Evolutionary conservation across 2,888 invertebrate genomes (phyloP), one percentile per base, ranked within the genome.

Genomic region (Ochlodes sylvanus): DNA sequence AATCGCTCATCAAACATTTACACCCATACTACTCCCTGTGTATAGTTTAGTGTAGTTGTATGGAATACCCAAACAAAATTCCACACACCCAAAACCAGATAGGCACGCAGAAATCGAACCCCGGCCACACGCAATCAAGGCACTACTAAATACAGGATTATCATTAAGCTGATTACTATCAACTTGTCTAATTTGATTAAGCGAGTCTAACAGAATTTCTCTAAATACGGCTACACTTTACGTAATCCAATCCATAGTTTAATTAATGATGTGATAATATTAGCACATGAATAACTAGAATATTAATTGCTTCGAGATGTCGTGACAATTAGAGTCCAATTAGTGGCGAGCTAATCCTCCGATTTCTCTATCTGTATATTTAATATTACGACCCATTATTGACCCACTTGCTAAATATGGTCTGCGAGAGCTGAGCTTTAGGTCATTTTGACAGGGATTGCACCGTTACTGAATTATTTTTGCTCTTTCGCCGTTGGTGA

Each of bases 231-330:
- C 38, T 12, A 50, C 10, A 50, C 50, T 50, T 50, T 12, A 50
- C 19, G 12, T 50, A 50, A 50, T 50, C 50, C 19, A 50, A 50
- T 50, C 17, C 50, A 50, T 19, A 50, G 50, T 50, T 38, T 12
- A 50, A 50, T 50, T 50, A 50, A 50, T 50, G 19, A 19, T n/a
- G 19, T 50, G 50, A 50, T 50, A 50, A 50, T 50, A 50, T 50
- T 50, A 50, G 50, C 19, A 50, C 50, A 50, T 50, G 50, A 50
- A 50, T 50, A 50, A 50, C 50, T 50, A 12, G 50, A 50, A 50
- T 50, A 50, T 47, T 47, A 47, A 47, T 47, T 17, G 17, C 44
- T 47, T 47, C 15, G 44, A 47, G 44, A 47, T 47, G 44, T 47
- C 44, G 15, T 17, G 44, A 47, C 44, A 47, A 47, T 47, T 47